Base-by-base conservation (phyloP, 2,888 invertebrate genomes). In the Disparrhopalites patrizii region DNA sequence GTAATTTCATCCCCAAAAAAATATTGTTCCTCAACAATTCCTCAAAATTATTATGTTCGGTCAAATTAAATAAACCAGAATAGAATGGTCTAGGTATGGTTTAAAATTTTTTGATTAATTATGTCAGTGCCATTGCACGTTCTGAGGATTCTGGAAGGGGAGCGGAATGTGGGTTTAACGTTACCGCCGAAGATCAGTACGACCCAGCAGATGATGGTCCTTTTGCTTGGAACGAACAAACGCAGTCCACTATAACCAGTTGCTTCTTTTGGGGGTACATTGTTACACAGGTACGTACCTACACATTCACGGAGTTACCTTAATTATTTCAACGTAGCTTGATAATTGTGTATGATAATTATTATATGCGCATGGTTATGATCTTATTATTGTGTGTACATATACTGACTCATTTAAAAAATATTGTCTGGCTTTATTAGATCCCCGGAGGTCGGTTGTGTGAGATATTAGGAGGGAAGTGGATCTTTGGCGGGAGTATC, bases 211-310 rank as follows among this genome's bases (percentile, higher is more conserved):
- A 55, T 8, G 63, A 63, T 30, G 63, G 63, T 2, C 63, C 63
- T 1, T 83, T 86, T 72, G 81, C 85, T 65, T 87, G 87, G 87
- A 84, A 84, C 67, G 80, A 84, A 40, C 78, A 82, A 30, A 82
- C 84, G n/a, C 87, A 87, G 77, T 85, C 86, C 13, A 81, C 84
- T 64, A 85, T 88, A 63, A 77, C 86, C 43, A 82, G 61, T 4
- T 60, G 61, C 2, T 68, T 68, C 31, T 68, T 68, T 31, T 68
- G 68, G 68, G 68, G 68, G 1, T 68, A 68, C 50, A 57, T 68
- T 40, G 25, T 68, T 13, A 66, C 66, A 1, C 68, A 68, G 56
- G 68, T 67, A 15, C 3, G 27, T 50, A 30, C n/a, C n/a, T n/a
- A n/a, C n/a, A n/a, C n/a, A n/a, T n/a, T n/a, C n/a, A n/a, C n/a